Evolutionary conservation across 2,797 vertebrate genomes (phyloP).

Genomic region (Schizothorax lantsangensis): DNA sequence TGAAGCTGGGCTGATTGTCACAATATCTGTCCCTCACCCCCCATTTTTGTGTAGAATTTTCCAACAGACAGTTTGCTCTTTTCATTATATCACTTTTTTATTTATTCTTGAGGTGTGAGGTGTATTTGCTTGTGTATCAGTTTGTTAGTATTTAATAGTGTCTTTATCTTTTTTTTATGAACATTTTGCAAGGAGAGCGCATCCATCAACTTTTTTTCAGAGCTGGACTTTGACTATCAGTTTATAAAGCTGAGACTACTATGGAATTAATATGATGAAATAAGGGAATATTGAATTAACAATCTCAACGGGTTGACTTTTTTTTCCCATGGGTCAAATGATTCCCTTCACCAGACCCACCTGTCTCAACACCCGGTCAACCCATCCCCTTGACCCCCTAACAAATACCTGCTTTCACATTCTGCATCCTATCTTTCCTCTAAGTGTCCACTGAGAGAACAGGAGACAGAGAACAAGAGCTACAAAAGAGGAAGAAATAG

Average conservation of each 20-base stretch:
- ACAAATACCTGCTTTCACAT: constrained; percentile 72
- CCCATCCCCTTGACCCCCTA: constrained; percentile 62
- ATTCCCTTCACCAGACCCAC: constrained; percentile 67
- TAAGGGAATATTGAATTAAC: not conserved
- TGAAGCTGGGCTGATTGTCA: not conserved
- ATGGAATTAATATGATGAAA: not conserved
- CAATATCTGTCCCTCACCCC: not conserved
- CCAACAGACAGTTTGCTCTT: not conserved
- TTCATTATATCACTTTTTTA: constrained; percentile 1
- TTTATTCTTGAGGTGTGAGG: not conserved
- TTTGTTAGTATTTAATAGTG: not conserved
- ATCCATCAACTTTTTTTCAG: not conserved
- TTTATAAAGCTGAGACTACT: not conserved
- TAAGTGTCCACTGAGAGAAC: constrained; percentile 42
- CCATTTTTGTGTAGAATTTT: not conserved
- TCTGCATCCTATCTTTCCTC: constrained; percentile 16
- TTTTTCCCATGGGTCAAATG: constrained; percentile 63
- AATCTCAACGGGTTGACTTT: constrained; percentile 22
- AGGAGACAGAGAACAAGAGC: constrained; percentile 5
- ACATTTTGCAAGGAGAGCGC: not conserved
- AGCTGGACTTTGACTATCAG: not conserved
- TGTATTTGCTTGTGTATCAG: not conserved
- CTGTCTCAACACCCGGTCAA: constrained; percentile 72
- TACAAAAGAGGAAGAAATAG: constrained; percentile 9
- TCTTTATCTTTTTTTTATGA: not conserved